Percentiles rank a stretch among this genome's conserved stretches.
phyloP scores from a whole-genome alignment of 2,113 vertebrate genomes.

The Passer domesticus region DNA sequence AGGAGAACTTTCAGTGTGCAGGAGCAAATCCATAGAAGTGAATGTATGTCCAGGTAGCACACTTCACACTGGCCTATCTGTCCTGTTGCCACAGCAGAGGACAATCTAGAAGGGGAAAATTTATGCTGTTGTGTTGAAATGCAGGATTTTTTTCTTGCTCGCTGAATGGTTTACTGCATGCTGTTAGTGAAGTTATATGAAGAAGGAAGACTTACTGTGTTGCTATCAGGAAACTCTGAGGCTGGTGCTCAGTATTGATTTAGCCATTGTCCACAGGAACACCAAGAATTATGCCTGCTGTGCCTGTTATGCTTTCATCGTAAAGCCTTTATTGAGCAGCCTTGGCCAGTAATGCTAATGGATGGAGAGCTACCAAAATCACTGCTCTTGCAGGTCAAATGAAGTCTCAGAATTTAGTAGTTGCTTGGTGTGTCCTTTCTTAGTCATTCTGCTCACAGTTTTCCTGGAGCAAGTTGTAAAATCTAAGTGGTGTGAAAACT shows the following conservation, averaged over 20 bases:
- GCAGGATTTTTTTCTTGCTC: not conserved
- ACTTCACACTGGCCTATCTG: not conserved
- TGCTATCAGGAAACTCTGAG: conserved; percentile 11
- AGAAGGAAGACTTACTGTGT: conserved; percentile 24
- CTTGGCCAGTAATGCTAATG: not conserved
- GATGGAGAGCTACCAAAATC: not conserved
- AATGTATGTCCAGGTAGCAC: not conserved
- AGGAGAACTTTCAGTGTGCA: not conserved
- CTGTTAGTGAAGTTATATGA: conserved; percentile 29
- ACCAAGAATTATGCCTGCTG: conserved; percentile 29
- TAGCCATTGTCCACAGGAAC: conserved; percentile 51
- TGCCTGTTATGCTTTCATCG: not conserved
- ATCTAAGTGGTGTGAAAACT: not conserved
- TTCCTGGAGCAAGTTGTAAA: not conserved
- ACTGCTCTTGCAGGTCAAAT: not conserved
- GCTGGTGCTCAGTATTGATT: conserved; percentile 41
- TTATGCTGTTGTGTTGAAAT: not conserved
- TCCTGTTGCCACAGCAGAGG: not conserved
- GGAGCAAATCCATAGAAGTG: not conserved
- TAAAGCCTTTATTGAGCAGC: conserved; percentile 46
- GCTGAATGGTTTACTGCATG: conserved; percentile 20
- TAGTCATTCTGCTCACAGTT: not conserved
- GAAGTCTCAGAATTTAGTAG: not conserved
- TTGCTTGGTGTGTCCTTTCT: not conserved
- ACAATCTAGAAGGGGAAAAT: not conserved